Evolutionary conservation across 2,113 vertebrate species (phyloP), one percentile per base, ranked within the genome.

Genomic region (Riparia riparia): DNA sequence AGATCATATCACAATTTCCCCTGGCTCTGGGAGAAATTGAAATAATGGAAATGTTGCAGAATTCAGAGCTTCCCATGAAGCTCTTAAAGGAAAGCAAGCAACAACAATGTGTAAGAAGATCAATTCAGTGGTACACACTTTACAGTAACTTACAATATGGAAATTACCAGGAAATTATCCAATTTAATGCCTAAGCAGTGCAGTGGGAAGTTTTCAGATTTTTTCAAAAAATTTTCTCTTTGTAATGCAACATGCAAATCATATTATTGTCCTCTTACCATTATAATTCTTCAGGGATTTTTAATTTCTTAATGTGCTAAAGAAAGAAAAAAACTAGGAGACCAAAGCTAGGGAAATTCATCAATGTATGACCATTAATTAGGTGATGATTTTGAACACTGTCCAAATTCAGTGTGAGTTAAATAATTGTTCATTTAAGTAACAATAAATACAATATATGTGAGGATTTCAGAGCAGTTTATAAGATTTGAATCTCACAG

Each of bases 101-200:
- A 63, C 26, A 82, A 7, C 44, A 64, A 41, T 10, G 8, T 42
- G 29, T 29, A 77, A 92, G 21, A 78, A 19, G 6, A 21, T 18
- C 0, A 0, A 3, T 70, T 89, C 39, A 56, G 65, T 56, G 41
- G 29, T 31, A 71, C 0, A 20, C 10, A 49, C 3, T 53, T 79
- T 32, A 53, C 25, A 57, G 8, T 85, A 78, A 71, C 28, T 89
- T 47, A 34, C 25, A 31, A 7, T 39, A 28, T 49, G 8, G 14
- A n/a, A 49, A n/a, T 91, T 76, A 37, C 14, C 14, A 6, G 3
- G 42, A 60, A 82, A 71, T 71, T 60, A 29, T 28, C 95, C 26
- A 16, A 8, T 68, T 81, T 74, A 26, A 9, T 80, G 12, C 34
- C 26, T 66, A 42, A 76, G 12, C 24, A 82, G 9, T 41, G 51